A percentile compares a stretch with the other conserved stretches of the same genome.
These are phyloP conservation scores for Cremastobaeus sp. DNA, from an alignment of 2,888 invertebrate genomes.

Conservation along the genomic window DNA sequence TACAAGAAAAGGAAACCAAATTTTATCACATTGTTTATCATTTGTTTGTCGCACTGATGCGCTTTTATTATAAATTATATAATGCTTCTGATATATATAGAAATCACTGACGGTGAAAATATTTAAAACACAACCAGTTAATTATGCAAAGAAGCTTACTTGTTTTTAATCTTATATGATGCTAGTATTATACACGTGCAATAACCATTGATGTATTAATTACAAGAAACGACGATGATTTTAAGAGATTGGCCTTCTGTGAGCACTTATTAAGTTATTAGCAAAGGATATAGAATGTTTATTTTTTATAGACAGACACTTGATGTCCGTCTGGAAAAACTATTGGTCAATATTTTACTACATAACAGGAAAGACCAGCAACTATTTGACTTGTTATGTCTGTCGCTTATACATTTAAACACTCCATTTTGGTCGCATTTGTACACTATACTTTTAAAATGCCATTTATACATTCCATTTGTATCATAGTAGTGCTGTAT, in stretches of 20 bases:
- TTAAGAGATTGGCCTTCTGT: constrained; percentile 46
- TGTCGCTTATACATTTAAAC: constrained; percentile 61
- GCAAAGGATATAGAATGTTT: constrained; percentile 6
- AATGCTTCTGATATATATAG: constrained; percentile 56
- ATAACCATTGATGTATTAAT: constrained; percentile 61
- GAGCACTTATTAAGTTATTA: constrained; percentile 30
- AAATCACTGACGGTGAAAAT: constrained; percentile 36
- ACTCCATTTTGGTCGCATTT: constrained; percentile 73
- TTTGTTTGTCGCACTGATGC: constrained; percentile 66
- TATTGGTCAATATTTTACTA: constrained; percentile 59
- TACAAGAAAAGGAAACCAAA: constrained; percentile 60
- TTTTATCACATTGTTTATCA: constrained; percentile 66
- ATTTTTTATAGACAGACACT: constrained; percentile 6
- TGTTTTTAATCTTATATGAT: constrained; percentile 66
- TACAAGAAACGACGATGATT: constrained; percentile 45
- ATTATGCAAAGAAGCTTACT: constrained; percentile 62
- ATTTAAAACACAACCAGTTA: constrained; percentile 32
- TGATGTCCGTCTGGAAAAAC: constrained; percentile 4
- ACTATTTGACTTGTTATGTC: constrained; percentile 55
- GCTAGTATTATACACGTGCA: constrained; percentile 62
- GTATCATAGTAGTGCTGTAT: constrained; percentile 73
- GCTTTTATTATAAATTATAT: constrained; percentile 58
- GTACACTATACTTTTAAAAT: constrained; percentile 73
- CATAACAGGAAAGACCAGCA: constrained; percentile 31
- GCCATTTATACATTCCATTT: constrained; percentile 74